phyloP scores from a whole-genome alignment of 1,140 invertebrate species.

The Carposina sasakii region DNA sequence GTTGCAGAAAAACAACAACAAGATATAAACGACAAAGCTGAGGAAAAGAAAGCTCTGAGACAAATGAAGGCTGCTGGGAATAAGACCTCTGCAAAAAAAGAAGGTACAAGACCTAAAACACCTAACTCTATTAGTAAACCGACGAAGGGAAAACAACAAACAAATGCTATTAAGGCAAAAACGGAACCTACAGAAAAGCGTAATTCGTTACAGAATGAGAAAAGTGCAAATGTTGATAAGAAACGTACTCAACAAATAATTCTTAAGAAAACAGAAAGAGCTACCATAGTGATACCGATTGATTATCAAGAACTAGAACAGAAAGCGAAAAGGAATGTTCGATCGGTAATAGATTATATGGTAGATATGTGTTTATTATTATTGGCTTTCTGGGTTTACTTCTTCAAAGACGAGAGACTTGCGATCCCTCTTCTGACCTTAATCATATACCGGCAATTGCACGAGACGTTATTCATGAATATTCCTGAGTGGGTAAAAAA shows the following conservation, averaged over 20 bases:
- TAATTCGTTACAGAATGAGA: slow-evolving; percentile 16
- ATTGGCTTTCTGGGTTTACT: slow-evolving; percentile 83
- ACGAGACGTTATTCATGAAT: slow-evolving; percentile 71
- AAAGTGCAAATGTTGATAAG: slow-evolving; percentile 14
- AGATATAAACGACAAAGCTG: slow-evolving; percentile 20
- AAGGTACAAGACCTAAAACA: slow-evolving; percentile 23
- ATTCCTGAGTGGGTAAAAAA: slow-evolving; percentile 46
- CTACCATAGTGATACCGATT: slow-evolving; percentile 65
- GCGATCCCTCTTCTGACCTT: slow-evolving; percentile 83
- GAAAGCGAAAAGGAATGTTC: slow-evolving; percentile 77
- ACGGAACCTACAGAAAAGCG: slow-evolving; percentile 22
- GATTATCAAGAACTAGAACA: slow-evolving; percentile 70
- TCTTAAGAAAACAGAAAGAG: slow-evolving; percentile 54
- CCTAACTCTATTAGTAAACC: slow-evolving; percentile 17
- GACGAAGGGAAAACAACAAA: slow-evolving; percentile 19
- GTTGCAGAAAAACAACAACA: slow-evolving; percentile 67
- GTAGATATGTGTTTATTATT: slow-evolving; percentile 81
- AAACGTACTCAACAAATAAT: slow-evolving; percentile 40
- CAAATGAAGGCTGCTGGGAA: slow-evolving; percentile 19
- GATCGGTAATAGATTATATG: slow-evolving; percentile 77
- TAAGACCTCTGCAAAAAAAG: slow-evolving; percentile 23
- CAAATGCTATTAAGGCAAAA: slow-evolving; percentile 14
- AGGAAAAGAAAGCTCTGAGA: slow-evolving; percentile 23
- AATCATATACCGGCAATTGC: slow-evolving; percentile 82
- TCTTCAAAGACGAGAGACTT: slow-evolving; percentile 83